These are phyloP conservation scores for Anadara kagoshimensis DNA, from an alignment of 1,140 invertebrate species.

Conservation along the genomic window DNA sequence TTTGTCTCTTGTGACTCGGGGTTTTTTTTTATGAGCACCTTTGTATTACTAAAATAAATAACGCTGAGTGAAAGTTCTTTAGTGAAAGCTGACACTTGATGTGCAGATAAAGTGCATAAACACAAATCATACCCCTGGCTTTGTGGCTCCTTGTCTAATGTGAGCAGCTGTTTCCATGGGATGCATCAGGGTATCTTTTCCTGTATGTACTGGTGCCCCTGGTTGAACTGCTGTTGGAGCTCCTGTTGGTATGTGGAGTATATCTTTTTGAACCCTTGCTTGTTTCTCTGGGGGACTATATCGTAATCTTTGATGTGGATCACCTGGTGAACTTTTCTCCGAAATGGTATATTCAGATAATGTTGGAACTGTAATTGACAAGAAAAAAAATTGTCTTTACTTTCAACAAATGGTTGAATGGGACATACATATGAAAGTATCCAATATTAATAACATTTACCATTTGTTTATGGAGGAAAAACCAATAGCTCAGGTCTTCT, in stretches of 20 bases:
- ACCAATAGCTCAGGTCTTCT: too few species aligned
- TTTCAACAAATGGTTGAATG: too few species aligned
- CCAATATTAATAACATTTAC: too few species aligned
- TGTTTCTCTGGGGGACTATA: constrained; percentile 8
- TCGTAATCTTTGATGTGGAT: not conserved
- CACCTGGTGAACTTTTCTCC: constrained; percentile 16
- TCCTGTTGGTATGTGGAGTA: not conserved
- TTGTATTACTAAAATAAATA: too few species aligned
- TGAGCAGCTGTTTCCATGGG: constrained; percentile 11
- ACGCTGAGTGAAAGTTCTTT: too few species aligned
- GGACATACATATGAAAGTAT: too few species aligned
- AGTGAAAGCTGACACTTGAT: too few species aligned
- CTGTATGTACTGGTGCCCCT: not conserved
- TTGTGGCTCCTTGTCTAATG: not conserved
- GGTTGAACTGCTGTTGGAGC: not conserved
- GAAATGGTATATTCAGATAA: constrained; percentile 38
- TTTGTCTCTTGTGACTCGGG: too few species aligned
- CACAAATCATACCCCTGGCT: not conserved
- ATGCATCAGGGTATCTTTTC: not conserved
- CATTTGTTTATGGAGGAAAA: too few species aligned
- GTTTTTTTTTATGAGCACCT: too few species aligned
- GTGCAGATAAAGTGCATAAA: too few species aligned
- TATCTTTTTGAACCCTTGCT: not conserved
- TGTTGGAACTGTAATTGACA: constrained; percentile 24
- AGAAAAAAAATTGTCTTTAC: too few species aligned